Evolutionary conservation across 64 coral and sea anemone genomes (phyloP).

Genomic region (Stylophora pistillata): DNA sequence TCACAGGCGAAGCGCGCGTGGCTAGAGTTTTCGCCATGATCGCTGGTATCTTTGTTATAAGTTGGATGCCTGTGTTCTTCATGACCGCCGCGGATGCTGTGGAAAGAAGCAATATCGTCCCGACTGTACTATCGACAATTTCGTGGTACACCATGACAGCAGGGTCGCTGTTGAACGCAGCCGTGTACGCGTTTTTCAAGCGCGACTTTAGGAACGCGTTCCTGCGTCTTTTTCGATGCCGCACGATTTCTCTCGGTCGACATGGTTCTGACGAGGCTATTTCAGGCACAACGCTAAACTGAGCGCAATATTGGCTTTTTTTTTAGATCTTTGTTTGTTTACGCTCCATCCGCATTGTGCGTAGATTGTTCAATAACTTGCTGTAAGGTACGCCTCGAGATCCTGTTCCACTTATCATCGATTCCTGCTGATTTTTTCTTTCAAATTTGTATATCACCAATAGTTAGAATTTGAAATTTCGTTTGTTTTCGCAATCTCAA

Average conservation of each 20-base stretch:
- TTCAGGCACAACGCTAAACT: neutral
- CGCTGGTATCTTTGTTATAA: slow-evolving; percentile 61
- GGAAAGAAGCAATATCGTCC: neutral
- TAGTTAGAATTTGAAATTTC: neutral
- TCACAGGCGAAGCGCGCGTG: slow-evolving; percentile 49
- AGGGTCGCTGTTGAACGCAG: slow-evolving; percentile 45
- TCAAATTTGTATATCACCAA: neutral
- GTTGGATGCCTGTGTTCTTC: slow-evolving; percentile 66
- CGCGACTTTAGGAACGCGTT: slow-evolving; percentile 57
- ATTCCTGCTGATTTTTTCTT: neutral
- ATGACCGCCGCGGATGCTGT: slow-evolving; percentile 58
- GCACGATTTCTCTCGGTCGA: neutral
- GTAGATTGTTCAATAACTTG: neutral
- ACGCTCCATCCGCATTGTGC: neutral
- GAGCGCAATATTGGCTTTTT: neutral
- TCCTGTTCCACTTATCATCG: neutral
- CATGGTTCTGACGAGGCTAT: neutral
- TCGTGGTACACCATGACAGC: slow-evolving; percentile 64
- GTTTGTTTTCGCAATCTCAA: neutral
- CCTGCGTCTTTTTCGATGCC: slow-evolving; percentile 31
- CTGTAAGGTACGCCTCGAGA: neutral
- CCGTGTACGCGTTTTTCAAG: slow-evolving; percentile 67
- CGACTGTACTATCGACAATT: slow-evolving; percentile 8
- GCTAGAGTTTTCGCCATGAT: slow-evolving; percentile 64
- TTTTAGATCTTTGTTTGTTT: neutral